Evolutionary conservation across 2,797 vertebrate genomes (phyloP).

Genomic region (Tenualosa ilisha): DNA sequence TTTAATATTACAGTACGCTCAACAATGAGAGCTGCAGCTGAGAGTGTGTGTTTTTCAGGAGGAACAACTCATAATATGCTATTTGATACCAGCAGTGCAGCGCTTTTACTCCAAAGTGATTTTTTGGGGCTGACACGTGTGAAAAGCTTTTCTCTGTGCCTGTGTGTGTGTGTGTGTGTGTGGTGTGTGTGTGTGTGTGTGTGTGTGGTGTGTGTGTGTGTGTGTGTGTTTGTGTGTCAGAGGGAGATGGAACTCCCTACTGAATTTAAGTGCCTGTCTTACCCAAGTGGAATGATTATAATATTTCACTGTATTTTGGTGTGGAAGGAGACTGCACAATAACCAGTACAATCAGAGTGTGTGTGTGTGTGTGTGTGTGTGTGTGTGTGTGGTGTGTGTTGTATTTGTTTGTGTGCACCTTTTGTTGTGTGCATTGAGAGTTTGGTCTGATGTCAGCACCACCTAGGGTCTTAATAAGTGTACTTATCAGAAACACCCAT

Average conservation of each 20-base stretch:
- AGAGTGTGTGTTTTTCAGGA: background rate
- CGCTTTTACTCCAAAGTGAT: background rate
- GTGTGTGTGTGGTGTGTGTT: too few species aligned
- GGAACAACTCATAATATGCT: background rate
- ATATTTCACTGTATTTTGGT: background rate
- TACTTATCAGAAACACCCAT: background rate
- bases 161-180: background rate
- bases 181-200: background rate
- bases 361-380: too few species aligned
- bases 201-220: background rate
- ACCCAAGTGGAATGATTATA: slow-evolving; percentile 1
- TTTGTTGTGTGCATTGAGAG: background rate
- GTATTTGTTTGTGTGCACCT: background rate
- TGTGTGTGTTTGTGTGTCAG: background rate
- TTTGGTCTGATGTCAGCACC: background rate
- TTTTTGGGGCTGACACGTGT: background rate
- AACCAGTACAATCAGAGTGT: background rate
- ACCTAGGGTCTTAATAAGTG: background rate
- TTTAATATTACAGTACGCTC: background rate
- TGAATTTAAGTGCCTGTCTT: slow-evolving; percentile 10
- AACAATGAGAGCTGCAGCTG: background rate
- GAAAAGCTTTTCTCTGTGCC: background rate
- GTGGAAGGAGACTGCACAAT: background rate
- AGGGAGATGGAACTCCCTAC: background rate
- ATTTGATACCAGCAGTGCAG: background rate